Conservation (phyloP, 2,113 vertebrate genomes). For the Poeciliopsis turrubarensis region DNA sequence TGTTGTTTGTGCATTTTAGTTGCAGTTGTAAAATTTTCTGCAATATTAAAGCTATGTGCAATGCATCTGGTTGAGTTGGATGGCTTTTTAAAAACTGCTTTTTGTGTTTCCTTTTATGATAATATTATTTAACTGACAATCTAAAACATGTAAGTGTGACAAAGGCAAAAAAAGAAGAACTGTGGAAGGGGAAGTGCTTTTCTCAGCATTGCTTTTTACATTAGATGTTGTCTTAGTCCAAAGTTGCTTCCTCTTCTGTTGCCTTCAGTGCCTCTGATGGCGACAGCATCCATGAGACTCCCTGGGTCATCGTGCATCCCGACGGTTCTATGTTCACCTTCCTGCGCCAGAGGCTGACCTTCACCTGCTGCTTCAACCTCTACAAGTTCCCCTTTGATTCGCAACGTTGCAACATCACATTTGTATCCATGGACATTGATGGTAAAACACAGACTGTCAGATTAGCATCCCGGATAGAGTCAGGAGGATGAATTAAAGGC, state of each 20-base stretch:
- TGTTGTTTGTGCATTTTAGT: too few species aligned
- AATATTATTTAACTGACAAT: neutral
- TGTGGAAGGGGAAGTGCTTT: too few species aligned
- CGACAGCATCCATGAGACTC: neutral
- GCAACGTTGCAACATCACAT: slow-evolving; percentile 55
- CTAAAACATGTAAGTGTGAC: neutral
- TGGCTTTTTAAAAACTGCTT: neutral
- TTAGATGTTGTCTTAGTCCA: neutral
- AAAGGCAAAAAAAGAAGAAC: neutral
- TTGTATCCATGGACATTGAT: neutral
- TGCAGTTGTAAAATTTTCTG: neutral
- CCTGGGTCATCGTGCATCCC: fast-evolving
- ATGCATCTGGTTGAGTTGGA: neutral
- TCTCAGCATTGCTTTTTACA: too few species aligned
- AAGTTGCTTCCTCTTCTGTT: neutral
- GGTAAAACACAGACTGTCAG: neutral
- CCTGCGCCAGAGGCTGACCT: slow-evolving; percentile 30
- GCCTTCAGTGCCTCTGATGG: slow-evolving; percentile 49
- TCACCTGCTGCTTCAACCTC: slow-evolving; percentile 57
- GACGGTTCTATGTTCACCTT: fast-evolving
- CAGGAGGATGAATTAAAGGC: neutral
- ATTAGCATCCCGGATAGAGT: neutral
- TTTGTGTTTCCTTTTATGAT: neutral
- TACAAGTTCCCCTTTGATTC: slow-evolving; percentile 64
- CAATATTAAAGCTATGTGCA: neutral